Conservation (phyloP, 2,888 invertebrate species). For the Lacanobia oleracea region DNA sequence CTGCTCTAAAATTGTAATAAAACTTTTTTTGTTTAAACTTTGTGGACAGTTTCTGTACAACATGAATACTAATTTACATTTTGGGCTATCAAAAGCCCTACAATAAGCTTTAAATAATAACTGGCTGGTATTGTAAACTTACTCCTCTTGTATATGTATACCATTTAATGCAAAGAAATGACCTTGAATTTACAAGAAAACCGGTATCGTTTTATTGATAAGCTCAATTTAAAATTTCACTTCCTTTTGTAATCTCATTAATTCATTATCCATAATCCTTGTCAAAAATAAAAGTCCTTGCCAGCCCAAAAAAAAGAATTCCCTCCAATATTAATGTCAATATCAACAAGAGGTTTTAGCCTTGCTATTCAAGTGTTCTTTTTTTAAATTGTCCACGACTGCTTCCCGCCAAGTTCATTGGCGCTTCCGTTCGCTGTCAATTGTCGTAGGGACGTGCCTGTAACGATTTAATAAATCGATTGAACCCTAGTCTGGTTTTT, state of each 20-base stretch:
- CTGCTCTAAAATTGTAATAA: too few species aligned
- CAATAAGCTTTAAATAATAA: neutral
- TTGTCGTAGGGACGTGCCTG: conserved; percentile 67
- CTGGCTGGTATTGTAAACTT: neutral
- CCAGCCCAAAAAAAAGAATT: conserved; percentile 54
- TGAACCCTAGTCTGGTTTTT: conserved; percentile 16
- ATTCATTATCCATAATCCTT: conserved; percentile 15
- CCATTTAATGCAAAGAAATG: too few species aligned
- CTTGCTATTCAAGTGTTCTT: conserved; percentile 57
- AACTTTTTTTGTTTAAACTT: too few species aligned
- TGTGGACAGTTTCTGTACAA: too few species aligned
- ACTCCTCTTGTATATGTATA: too few species aligned
- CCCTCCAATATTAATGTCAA: conserved; percentile 65
- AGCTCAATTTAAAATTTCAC: conserved; percentile 2
- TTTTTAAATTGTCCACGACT: conserved; percentile 77
- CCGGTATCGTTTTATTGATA: conserved; percentile 1
- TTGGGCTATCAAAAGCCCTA: neutral
- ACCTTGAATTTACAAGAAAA: neutral
- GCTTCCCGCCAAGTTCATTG: conserved; percentile 85
- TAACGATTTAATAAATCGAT: conserved; percentile 45
- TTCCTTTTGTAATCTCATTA: conserved; percentile 19
- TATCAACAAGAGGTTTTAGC: conserved; percentile 62
- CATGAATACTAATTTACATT: neutral
- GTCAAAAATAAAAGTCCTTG: conserved; percentile 60
- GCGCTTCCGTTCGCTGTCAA: conserved; percentile 79